Conservation (phyloP, 2,797 vertebrate species). For the Sylvia borin region DNA sequence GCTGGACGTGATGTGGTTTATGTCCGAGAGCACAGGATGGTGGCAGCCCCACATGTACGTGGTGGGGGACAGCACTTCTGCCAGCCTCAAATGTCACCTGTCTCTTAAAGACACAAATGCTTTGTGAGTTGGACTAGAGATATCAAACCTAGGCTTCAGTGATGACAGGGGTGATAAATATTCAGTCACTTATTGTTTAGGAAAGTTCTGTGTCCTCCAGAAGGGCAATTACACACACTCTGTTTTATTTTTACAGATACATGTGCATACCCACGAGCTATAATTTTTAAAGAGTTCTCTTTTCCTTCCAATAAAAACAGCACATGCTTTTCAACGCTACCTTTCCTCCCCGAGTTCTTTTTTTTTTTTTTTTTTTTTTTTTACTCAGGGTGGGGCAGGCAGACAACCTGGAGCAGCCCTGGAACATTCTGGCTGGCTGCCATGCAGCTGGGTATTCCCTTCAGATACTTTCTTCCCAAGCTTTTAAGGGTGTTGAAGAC, state of each 20-base stretch:
- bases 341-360: constrained; percentile 29
- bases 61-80: not conserved
- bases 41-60: fast-evolving
- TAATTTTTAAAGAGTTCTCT: constrained; percentile 28
- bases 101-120: not conserved
- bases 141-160: not conserved
- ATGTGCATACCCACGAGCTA: not conserved
- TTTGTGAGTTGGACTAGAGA: not conserved
- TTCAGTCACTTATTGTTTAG: not conserved
- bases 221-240: not conserved
- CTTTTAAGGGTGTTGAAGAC: constrained; percentile 23
- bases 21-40: not conserved
- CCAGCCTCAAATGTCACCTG: not conserved
- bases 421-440: constrained; percentile 42
- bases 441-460: constrained; percentile 66
- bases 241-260: not conserved
- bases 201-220: not conserved
- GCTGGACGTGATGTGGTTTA: not conserved
- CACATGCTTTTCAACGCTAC: not conserved
- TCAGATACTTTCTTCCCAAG: constrained; percentile 31
- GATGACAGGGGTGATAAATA: not conserved
- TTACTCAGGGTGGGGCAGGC: constrained; percentile 3
- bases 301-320: constrained; percentile 51
- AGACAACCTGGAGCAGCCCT: constrained; percentile 18
- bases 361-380: not conserved